Base-by-base conservation (phyloP, 2,888 invertebrate species). In the Epicampocera succincta region DNA sequence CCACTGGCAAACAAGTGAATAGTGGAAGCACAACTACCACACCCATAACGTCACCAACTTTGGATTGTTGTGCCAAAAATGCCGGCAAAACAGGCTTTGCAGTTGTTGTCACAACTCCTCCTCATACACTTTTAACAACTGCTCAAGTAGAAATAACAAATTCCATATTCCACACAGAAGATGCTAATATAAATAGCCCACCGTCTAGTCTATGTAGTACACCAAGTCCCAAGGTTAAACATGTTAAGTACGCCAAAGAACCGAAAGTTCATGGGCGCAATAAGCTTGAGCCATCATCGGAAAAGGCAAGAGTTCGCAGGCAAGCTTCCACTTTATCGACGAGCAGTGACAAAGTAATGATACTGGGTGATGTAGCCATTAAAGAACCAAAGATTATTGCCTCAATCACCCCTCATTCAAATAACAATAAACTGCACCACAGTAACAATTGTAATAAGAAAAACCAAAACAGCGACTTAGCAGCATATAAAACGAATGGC, bases 401-500 rank as follows among this genome's bases (percentile, higher is more conserved):
- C 46, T 82, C 40, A 40, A 83, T 75, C 76, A 72, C 6, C 17
- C 46, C 56, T 65, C 63, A 75, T 48, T 40, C 74, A 71, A 66
- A 77, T 68, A 63, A 73, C 61, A 58, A 66, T 25, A 69, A 76
- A 61, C 74, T 69, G 54, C 74, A 82, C 52, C 66, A 74, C 21
- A 80, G 74, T 48, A 79, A 82, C 13, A 61, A 73, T 29, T 63
- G 81, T 9, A 74, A 81, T 25, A 76, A 69, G 8, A 74, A 83
- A 33, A 76, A 69, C 8, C 58, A 78, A 72, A 68, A 69, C 85
- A 86, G 66, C 83, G 85, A 81, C 50, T 84, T 42, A 48, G 85
- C 84, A 84, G 84, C 85, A 71, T 79, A 92, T 87, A 92, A 91
- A 89, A 91, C 91, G 87, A 92, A 92, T 85, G 91, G 92, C 89